phyloP scores from a whole-genome alignment of 1,140 invertebrate genomes.

The Heliconius nattereri region DNA sequence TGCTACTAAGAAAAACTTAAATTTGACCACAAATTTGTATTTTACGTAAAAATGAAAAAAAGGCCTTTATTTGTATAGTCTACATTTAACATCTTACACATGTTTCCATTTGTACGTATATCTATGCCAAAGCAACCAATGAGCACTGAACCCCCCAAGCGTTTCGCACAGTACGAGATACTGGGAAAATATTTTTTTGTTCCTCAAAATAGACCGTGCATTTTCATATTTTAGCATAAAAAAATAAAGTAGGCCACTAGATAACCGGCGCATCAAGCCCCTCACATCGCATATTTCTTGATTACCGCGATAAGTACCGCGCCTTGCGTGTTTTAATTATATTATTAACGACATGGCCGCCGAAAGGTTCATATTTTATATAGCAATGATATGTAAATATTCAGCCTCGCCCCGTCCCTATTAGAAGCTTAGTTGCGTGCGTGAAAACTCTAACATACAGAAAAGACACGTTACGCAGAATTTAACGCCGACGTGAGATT shows the following conservation, averaged over 20 bases:
- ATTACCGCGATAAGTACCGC: conserved; percentile 71
- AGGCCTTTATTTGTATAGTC: background rate
- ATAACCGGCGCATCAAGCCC: conserved; percentile 46
- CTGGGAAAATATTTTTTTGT: conserved; percentile 36
- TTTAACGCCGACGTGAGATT: conserved; percentile 67
- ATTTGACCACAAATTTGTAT: conserved; percentile 31
- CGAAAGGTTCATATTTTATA: conserved; percentile 78
- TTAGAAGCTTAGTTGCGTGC: conserved; percentile 67
- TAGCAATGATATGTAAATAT: conserved; percentile 81
- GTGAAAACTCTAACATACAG: conserved; percentile 68
- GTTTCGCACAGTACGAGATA: conserved; percentile 37
- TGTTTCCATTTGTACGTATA: conserved; percentile 16
- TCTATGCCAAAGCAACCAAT: conserved; percentile 37
- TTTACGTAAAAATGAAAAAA: conserved; percentile 18
- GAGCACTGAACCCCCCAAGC: conserved; percentile 37
- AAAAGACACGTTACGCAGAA: conserved; percentile 67
- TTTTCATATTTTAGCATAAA: conserved; percentile 42
- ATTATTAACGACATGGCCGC: conserved; percentile 74
- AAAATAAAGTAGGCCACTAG: conserved; percentile 47
- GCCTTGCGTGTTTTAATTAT: conserved; percentile 80
- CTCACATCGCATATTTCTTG: conserved; percentile 58
- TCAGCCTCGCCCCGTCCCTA: conserved; percentile 65
- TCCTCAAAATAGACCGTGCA: conserved; percentile 40
- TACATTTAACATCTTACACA: conserved; percentile 28
- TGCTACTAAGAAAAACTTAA: conserved; percentile 9